Percentiles rank a stretch among this genome's conserved stretches.
These are phyloP conservation scores for Punctoribates punctum DNA, from an alignment of 2,888 invertebrate genomes.

Conservation along the genomic window DNA sequence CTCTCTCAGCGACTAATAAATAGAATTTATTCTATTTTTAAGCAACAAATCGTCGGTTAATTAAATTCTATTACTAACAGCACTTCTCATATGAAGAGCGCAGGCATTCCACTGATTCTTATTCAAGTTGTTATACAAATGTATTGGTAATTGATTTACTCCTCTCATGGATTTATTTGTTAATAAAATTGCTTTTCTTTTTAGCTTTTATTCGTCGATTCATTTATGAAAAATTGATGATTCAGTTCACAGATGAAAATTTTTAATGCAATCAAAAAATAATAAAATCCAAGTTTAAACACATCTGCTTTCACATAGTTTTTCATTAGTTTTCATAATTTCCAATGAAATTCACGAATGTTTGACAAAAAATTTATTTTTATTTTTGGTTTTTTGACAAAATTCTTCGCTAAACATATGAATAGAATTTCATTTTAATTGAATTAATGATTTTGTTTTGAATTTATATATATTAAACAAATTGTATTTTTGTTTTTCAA, in stretches of 20 bases:
- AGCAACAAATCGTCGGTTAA: constrained; percentile 7
- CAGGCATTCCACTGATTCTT: background rate
- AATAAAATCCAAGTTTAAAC: background rate
- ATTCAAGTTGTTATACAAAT: background rate
- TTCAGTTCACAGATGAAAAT: background rate
- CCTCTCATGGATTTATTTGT: background rate
- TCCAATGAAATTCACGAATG: no score
- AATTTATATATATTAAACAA: no score
- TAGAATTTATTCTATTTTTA: constrained; percentile 8
- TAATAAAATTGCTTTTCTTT: constrained; percentile 11
- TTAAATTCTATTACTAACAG: constrained; percentile 1
- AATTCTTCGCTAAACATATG: background rate
- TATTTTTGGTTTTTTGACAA: background rate
- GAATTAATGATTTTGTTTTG: no score
- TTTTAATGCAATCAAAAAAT: background rate
- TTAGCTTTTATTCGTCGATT: background rate
- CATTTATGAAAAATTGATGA: background rate
- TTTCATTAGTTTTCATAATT: no score
- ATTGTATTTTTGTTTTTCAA: no score
- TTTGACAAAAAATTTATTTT: no score
- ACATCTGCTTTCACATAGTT: background rate
- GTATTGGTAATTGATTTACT: background rate
- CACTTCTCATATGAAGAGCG: background rate
- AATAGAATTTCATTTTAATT: background rate
- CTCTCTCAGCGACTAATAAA: no score